A percentile compares a stretch with the other conserved stretches of the same genome.
phyloP scores from a whole-genome alignment of 1,140 invertebrate genomes.

The Lepidurus packardi region DNA sequence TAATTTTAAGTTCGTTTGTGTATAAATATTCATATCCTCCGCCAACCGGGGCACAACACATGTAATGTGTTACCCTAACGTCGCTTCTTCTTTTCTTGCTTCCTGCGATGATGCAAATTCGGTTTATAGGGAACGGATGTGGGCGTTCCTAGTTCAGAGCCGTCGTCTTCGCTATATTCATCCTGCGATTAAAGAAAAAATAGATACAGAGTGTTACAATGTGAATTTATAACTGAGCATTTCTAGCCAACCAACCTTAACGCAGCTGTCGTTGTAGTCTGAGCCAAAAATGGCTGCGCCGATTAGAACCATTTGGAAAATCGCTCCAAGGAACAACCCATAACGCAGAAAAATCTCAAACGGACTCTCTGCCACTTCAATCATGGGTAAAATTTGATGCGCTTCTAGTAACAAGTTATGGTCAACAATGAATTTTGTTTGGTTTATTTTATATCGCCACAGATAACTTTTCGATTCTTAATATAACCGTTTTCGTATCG shows the following conservation, averaged over 20 bases:
- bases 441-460: too few relatives aligned
- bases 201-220: conserved; percentile 25
- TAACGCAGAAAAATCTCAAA: conserved; percentile 60
- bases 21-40: too few relatives aligned
- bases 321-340: conserved; percentile 60
- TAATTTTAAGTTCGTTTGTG: too few relatives aligned
- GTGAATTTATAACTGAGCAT: conserved; percentile 25
- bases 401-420: too few relatives aligned
- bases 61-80: conserved; percentile 41
- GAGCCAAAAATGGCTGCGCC: conserved; percentile 59
- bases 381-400: conserved; percentile 24
- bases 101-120: conserved; percentile 46
- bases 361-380: conserved; percentile 46
- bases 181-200: conserved; percentile 40
- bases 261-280: conserved; percentile 42
- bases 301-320: conserved; percentile 62
- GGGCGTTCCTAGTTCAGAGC: conserved; percentile 55
- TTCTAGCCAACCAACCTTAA: conserved; percentile 39
- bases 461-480: too few relatives aligned
- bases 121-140: conserved; percentile 51
- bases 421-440: too few relatives aligned
- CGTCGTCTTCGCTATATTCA: conserved; percentile 50
- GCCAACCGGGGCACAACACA: too few relatives aligned
- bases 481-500: too few relatives aligned
- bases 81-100: conserved; percentile 54